phyloP scores from a whole-genome alignment of 2,888 invertebrate genomes.

The Cataglyphis altisquamis region DNA sequence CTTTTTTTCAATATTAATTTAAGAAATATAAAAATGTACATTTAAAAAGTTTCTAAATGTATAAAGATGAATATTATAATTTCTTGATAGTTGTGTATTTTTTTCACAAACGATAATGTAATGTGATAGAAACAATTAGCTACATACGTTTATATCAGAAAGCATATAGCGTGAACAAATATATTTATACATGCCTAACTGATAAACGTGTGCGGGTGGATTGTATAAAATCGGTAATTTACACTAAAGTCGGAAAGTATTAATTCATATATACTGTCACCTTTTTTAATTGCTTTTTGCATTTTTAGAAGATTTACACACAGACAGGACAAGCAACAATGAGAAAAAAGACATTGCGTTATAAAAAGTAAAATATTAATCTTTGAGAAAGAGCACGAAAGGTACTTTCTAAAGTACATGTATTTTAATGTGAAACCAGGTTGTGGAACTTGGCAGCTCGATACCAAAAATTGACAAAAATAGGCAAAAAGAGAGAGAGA shows the following conservation, averaged over 20 bases:
- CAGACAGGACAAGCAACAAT: conserved; percentile 42
- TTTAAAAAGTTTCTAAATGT: background rate
- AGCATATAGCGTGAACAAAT: conserved; percentile 43
- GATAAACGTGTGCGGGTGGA: conserved; percentile 49
- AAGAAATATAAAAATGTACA: background rate
- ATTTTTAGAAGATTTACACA: conserved; percentile 65
- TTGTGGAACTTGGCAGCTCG: conserved; percentile 82
- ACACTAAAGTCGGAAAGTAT: conserved; percentile 60
- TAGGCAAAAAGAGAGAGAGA: conserved; percentile 54
- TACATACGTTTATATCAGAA: conserved; percentile 53
- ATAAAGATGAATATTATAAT: background rate
- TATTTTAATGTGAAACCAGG: conserved; percentile 69
- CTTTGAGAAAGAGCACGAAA: conserved; percentile 23
- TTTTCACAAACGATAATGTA: conserved; percentile 49
- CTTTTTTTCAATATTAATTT: background rate
- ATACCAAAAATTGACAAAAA: conserved; percentile 81
- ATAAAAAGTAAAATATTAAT: conserved; percentile 21
- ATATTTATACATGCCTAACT: conserved; percentile 56
- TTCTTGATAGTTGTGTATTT: conserved; percentile 25
- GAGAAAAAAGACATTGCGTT: conserved; percentile 38
- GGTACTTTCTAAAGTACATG: conserved; percentile 30
- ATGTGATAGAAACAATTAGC: conserved; percentile 59
- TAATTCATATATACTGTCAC: conserved; percentile 57
- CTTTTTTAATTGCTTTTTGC: conserved; percentile 66
- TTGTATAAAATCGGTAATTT: conserved; percentile 58